Conservation (phyloP, 2,888 invertebrate genomes). For the Drosophila vallismaia region DNA sequence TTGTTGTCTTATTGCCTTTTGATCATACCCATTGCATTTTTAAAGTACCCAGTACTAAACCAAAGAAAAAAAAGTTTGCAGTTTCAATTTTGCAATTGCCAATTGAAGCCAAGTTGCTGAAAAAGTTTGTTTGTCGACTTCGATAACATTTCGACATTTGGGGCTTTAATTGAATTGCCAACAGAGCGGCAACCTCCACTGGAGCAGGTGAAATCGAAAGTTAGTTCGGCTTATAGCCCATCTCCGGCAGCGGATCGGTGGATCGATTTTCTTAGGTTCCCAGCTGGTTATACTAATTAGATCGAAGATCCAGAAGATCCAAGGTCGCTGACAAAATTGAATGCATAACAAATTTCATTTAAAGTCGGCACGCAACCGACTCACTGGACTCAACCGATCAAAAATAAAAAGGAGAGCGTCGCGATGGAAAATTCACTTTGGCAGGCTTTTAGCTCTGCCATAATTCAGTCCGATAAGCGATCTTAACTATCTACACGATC, state of each 20-base stretch:
- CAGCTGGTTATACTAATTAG: conserved; percentile 31
- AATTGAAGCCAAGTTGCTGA: conserved; percentile 47
- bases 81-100: conserved; percentile 55
- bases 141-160: conserved; percentile 67
- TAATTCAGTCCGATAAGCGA: conserved; percentile 77
- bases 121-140: conserved; percentile 44
- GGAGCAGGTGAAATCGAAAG: conserved; percentile 42
- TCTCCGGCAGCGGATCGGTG: conserved; percentile 18
- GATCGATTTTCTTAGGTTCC: conserved; percentile 1
- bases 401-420: conserved; percentile 3
- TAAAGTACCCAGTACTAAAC: background rate
- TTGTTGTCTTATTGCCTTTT: too few species aligned
- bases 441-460: conserved; percentile 78
- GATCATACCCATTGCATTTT: conserved; percentile 8
- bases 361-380: conserved; percentile 38
- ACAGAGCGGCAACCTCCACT: conserved; percentile 5
- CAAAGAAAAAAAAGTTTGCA: conserved; percentile 26
- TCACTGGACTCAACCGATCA: conserved; percentile 29
- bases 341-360: conserved; percentile 65
- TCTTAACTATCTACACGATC: conserved; percentile 80
- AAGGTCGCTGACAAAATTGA: conserved; percentile 68
- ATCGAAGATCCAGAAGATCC: conserved; percentile 23
- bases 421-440: conserved; percentile 57
- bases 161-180: conserved; percentile 67
- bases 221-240: conserved; percentile 16